A percentile compares a stretch with the other conserved stretches of the same genome.
Conservation (phyloP, 2,888 invertebrate species). For the Steinernema carpocapsae region DNA sequence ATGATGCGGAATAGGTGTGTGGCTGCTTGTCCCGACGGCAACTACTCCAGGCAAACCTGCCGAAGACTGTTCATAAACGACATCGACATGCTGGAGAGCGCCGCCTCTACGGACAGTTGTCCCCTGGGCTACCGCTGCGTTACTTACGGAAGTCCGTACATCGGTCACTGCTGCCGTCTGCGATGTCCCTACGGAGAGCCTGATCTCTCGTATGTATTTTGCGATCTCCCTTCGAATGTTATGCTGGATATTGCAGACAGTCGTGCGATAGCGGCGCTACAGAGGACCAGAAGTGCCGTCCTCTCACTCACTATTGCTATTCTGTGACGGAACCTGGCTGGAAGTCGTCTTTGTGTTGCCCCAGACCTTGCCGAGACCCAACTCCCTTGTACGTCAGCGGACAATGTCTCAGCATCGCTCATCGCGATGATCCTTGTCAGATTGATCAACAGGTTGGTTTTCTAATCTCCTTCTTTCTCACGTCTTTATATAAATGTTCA, state of each 20-base stretch:
- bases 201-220: slow-evolving; percentile 59
- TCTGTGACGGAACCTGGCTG: slow-evolving; percentile 60
- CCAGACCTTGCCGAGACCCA: slow-evolving; percentile 68
- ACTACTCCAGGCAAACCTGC: slow-evolving; percentile 66
- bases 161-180: slow-evolving; percentile 68
- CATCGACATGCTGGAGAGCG: slow-evolving; percentile 67
- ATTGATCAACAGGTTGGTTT: slow-evolving; percentile 61
- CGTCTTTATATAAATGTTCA: slow-evolving; percentile 39
- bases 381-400: slow-evolving; percentile 68
- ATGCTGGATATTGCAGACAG: slow-evolving; percentile 51
- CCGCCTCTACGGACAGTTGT: slow-evolving; percentile 65
- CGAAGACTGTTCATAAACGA: slow-evolving; percentile 68
- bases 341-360: slow-evolving; percentile 68
- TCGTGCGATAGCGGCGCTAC: slow-evolving; percentile 67
- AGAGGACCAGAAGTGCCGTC: slow-evolving; percentile 65
- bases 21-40: slow-evolving; percentile 69
- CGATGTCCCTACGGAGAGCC: slow-evolving; percentile 69
- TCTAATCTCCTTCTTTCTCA: background rate
- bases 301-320: slow-evolving; percentile 68
- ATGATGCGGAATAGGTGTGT: slow-evolving; percentile 60
- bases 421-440: slow-evolving; percentile 67
- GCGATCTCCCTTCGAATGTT: background rate
- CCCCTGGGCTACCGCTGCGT: slow-evolving; percentile 62
- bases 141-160: slow-evolving; percentile 68
- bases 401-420: slow-evolving; percentile 66